phyloP scores from a whole-genome alignment of 2,797 vertebrate genomes.

The Clarias laeviceps region DNA sequence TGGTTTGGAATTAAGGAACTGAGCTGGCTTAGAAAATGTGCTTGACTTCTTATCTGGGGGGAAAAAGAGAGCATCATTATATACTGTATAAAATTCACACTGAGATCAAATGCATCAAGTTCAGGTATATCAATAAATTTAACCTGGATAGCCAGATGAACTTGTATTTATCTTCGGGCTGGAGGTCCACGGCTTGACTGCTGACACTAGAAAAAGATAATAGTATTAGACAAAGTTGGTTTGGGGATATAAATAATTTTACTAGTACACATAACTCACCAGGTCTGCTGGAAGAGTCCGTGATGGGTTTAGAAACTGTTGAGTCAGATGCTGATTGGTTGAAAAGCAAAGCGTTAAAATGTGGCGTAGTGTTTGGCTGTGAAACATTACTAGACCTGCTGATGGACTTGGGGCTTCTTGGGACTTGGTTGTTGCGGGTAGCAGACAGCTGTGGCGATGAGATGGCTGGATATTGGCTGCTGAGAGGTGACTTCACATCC shows the following conservation, averaged over 20 bases:
- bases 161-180: slow-evolving; percentile 51
- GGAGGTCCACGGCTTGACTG: slow-evolving; percentile 51
- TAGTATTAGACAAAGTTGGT: neutral
- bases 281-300: slow-evolving; percentile 77
- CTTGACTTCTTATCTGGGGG: slow-evolving; percentile 25
- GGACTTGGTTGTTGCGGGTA: slow-evolving; percentile 32
- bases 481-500: slow-evolving; percentile 55
- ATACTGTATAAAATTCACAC: neutral
- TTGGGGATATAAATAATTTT: neutral
- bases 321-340: slow-evolving; percentile 64
- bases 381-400: slow-evolving; percentile 46
- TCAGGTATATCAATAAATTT: neutral
- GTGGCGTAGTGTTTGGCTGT: slow-evolving; percentile 46
- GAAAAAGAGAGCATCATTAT: neutral
- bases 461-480: slow-evolving; percentile 61
- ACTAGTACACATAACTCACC: slow-evolving; percentile 63
- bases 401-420: slow-evolving; percentile 52
- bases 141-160: slow-evolving; percentile 2
- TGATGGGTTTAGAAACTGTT: slow-evolving; percentile 57
- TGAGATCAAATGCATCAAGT: neutral
- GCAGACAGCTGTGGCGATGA: slow-evolving; percentile 74
- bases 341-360: slow-evolving; percentile 40
- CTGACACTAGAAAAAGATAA: slow-evolving; percentile 32
- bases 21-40: slow-evolving; percentile 27
- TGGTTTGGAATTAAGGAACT: slow-evolving; percentile 28